phyloP scores from a whole-genome alignment of 2,113 vertebrate species.

The Trichechus manatus region DNA sequence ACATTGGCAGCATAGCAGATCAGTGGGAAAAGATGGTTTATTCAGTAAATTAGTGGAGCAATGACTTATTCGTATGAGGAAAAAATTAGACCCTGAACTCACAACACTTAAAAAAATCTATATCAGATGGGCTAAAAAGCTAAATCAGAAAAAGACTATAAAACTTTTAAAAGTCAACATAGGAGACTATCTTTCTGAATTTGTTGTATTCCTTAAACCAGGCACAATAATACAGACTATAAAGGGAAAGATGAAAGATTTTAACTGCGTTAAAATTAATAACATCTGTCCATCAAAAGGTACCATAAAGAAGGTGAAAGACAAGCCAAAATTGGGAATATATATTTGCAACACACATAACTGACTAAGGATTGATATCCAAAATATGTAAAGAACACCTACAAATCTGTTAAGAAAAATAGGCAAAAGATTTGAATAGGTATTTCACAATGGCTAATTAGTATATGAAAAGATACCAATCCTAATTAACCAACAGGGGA shows the following conservation, averaged over 20 bases:
- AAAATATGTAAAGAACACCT: neutral
- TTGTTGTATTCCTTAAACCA: neutral
- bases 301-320: too few relatives aligned
- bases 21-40: neutral
- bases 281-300: too few relatives aligned
- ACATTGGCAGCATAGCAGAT: neutral
- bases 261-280: too few relatives aligned
- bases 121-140: neutral
- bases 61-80: neutral
- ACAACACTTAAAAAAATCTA: neutral
- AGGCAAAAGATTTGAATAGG: neutral
- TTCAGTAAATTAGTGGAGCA: neutral
- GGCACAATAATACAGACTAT: neutral
- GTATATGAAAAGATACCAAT: neutral
- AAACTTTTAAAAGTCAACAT: neutral
- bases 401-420: conserved; percentile 12
- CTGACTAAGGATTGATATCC: neutral
- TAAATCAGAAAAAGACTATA: neutral
- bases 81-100: neutral
- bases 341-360: neutral
- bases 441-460: neutral
- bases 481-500: neutral
- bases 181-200: neutral
- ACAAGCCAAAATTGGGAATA: neutral
- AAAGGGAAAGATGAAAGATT: neutral